Base-by-base conservation (phyloP, 1,140 invertebrate genomes). In the Ceratitis capitata region DNA sequence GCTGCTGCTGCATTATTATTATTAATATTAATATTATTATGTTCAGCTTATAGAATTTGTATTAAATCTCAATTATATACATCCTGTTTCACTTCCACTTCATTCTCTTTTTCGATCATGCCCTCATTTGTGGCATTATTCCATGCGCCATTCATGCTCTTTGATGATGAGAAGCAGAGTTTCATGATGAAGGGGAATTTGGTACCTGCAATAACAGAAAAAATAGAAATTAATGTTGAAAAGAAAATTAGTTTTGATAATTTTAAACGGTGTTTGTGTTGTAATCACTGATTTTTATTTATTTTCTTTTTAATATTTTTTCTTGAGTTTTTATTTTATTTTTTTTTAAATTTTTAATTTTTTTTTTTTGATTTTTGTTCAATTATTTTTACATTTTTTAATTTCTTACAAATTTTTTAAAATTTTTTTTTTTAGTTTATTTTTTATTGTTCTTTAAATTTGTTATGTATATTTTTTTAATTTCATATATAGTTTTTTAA, bases 161-260 rank as follows among this genome's bases (percentile, higher is more conserved):
- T 95, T 83, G 96, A 96, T 86, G 96, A 97, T 29, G 97, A 98
- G 93, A 98, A 98, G 92, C 97, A 98, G 85, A 99, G 93, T 93
- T 99, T 99, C 96, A 99, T 97, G 88, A 98, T 97, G 94, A 98
- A 99, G 85, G 98, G 98, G 92, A 98, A 98, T 93, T 98, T 98
- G 85, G 97, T 97, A 92, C 96, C 97, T 98, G 93, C 19, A 94
- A 93, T 39, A n/a, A 23, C 19, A 58, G 9, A 82, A 47, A 58
- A 19, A 42, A 82, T 12, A 51, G n/a, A n/a, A 19, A n/a, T 56
- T 6, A n/a, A n/a, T n/a, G n/a, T n/a, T n/a, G n/a, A n/a, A n/a
- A n/a, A 56, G 4, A 23, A 56, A 23, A 23, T 23, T n/a, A 7
- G 12, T 51, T 19, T 19, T 1, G 10, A 51, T 12, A 10, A 16